phyloP scores from a whole-genome alignment of 2,888 invertebrate species.

The Ochlodes sylvanus region DNA sequence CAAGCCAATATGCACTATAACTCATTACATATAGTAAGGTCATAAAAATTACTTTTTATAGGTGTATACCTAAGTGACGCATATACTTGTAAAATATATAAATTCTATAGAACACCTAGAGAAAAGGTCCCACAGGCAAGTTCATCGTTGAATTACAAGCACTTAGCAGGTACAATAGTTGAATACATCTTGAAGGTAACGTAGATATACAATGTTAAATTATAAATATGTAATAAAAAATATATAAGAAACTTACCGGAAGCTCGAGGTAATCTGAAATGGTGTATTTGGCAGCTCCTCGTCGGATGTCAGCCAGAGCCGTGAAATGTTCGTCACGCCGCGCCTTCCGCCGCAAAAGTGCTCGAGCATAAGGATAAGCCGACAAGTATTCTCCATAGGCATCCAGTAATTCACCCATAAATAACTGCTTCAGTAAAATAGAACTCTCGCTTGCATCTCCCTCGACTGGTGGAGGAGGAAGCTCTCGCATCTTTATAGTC shows the following conservation, averaged over 20 bases:
- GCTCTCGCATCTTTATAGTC: slow-evolving; percentile 68
- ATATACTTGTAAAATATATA: no score
- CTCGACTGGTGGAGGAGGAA: slow-evolving; percentile 69
- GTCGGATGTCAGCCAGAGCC: slow-evolving; percentile 87
- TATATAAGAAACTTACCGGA: slow-evolving; percentile 85
- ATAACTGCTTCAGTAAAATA: slow-evolving; percentile 83
- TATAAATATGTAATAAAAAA: slow-evolving; percentile 43
- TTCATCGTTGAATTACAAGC: no score
- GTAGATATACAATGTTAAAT: no score
- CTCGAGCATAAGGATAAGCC: slow-evolving; percentile 85
- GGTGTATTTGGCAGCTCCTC: slow-evolving; percentile 87
- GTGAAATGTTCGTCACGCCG: slow-evolving; percentile 88
- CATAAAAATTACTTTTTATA: no score
- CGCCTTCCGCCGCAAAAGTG: slow-evolving; percentile 86
- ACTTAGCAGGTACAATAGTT: no score
- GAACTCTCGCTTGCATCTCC: slow-evolving; percentile 70
- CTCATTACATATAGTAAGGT: no score
- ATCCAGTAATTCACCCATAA: slow-evolving; percentile 87
- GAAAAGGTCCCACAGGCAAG: no score
- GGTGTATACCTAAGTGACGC: no score
- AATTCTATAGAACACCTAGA: no score
- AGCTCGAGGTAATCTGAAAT: slow-evolving; percentile 87
- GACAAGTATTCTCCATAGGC: slow-evolving; percentile 88
- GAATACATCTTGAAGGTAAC: no score
- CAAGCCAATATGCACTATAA: no score